A percentile compares a stretch with the other conserved stretches of the same genome.
Conservation (phyloP, 1,140 invertebrate genomes). For the Oncopeltus fasciatus region DNA sequence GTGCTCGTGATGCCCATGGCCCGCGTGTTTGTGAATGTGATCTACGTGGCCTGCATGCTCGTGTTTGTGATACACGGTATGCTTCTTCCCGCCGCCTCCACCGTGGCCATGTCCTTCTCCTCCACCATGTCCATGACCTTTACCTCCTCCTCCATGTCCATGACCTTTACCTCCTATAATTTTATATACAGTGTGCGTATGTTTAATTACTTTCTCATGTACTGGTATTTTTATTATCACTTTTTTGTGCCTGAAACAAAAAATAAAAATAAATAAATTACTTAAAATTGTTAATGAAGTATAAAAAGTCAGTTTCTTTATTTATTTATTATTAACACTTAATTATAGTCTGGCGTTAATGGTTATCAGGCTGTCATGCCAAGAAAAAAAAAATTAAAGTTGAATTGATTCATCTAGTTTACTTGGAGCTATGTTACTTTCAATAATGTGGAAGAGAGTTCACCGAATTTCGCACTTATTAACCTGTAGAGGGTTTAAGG, state of each 20-base stretch:
- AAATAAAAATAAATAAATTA: background rate
- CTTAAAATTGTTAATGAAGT: background rate
- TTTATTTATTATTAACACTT: no score
- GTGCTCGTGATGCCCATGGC: constrained; percentile 28
- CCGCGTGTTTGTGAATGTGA: constrained; percentile 1
- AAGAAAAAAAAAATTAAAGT: no score
- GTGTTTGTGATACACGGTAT: background rate
- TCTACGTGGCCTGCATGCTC: constrained; percentile 9
- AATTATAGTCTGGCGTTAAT: no score
- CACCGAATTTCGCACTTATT: no score
- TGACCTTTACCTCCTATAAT: constrained; percentile 29
- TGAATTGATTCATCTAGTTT: no score
- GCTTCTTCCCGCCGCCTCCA: background rate
- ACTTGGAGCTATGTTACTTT: no score
- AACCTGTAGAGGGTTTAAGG: no score
- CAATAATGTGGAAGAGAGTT: no score
- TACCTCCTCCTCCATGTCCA: no score
- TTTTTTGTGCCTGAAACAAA: constrained; percentile 28
- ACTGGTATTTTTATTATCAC: constrained; percentile 45
- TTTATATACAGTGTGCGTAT: constrained; percentile 46
- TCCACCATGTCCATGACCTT: background rate
- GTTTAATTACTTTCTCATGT: constrained; percentile 44
- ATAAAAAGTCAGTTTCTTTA: no score
- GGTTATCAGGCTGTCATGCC: no score
- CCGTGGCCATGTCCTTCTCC: background rate